A percentile compares a stretch with the other conserved stretches of the same genome.
Evolutionary conservation across 2,797 vertebrate genomes (phyloP).

Genomic region (Pygocentrus nattereri): DNA sequence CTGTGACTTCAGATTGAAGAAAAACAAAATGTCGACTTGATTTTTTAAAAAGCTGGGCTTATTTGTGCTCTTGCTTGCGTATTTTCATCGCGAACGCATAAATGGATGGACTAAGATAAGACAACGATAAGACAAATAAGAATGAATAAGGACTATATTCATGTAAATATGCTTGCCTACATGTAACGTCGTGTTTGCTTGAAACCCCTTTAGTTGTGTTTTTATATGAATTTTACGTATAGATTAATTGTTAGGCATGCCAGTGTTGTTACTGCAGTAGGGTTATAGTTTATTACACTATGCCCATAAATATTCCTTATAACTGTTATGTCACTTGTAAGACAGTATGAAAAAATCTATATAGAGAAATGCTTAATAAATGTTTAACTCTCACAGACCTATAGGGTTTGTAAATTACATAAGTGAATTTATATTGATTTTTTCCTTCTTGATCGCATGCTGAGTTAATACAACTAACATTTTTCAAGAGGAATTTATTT

Average conservation of each 20-base stretch:
- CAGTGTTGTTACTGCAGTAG: conserved; percentile 64
- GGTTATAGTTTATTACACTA: conserved; percentile 51
- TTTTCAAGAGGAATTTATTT: neutral
- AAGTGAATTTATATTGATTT: conserved; percentile 5
- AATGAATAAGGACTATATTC: conserved; percentile 41
- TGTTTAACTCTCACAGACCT: conserved; percentile 62
- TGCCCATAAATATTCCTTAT: conserved; percentile 57
- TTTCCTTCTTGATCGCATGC: neutral
- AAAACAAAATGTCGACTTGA: conserved; percentile 24
- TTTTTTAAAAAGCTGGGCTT: conserved; percentile 42
- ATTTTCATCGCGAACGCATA: conserved; percentile 46
- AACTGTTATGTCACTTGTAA: conserved; percentile 75
- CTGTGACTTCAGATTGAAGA: conserved; percentile 49
- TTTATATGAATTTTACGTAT: conserved; percentile 55
- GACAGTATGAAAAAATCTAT: conserved; percentile 66
- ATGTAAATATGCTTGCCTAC: conserved; percentile 74
- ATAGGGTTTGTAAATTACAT: conserved; percentile 20
- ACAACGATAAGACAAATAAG: conserved; percentile 56
- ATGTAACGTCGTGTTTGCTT: conserved; percentile 62
- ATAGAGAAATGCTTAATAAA: conserved; percentile 73
- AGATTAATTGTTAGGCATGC: conserved; percentile 60
- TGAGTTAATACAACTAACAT: neutral
- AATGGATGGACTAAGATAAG: conserved; percentile 30
- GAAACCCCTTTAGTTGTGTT: conserved; percentile 57
- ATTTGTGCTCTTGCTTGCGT: conserved; percentile 37